Conservation (phyloP, 2,888 invertebrate genomes). For the Drosophila hamatofila region DNA sequence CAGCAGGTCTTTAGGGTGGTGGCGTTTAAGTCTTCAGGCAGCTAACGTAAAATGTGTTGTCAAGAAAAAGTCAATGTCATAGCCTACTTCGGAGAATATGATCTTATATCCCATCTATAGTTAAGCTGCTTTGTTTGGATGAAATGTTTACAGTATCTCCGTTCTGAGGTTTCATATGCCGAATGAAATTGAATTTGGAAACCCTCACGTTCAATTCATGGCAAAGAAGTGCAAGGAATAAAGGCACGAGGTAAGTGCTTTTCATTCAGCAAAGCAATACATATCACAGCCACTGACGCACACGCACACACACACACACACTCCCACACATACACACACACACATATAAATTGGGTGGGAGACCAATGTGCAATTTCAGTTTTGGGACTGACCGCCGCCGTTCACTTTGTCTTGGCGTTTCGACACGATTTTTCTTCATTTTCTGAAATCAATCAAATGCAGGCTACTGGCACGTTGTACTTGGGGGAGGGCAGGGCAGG, state of each 20-base stretch:
- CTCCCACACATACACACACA: slow-evolving; percentile 8
- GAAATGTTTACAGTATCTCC: slow-evolving; percentile 18
- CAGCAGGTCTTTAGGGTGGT: too few species aligned
- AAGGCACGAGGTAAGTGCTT: slow-evolving; percentile 64
- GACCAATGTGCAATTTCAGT: slow-evolving; percentile 72
- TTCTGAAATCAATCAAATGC: slow-evolving; percentile 79
- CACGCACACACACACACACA: slow-evolving; percentile 6
- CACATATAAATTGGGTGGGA: not conserved
- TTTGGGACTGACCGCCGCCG: slow-evolving; percentile 50
- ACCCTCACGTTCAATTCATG: slow-evolving; percentile 48
- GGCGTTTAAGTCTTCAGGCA: too few species aligned
- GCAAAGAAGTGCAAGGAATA: slow-evolving; percentile 33
- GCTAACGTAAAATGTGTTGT: too few species aligned
- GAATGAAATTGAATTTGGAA: slow-evolving; percentile 54
- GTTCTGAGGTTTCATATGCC: slow-evolving; percentile 31
- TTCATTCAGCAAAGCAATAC: slow-evolving; percentile 44
- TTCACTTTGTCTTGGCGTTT: slow-evolving; percentile 78
- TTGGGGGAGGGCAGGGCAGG: slow-evolving; percentile 15
- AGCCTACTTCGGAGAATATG: not conserved
- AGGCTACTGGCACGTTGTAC: slow-evolving; percentile 51
- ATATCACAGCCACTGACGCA: slow-evolving; percentile 21
- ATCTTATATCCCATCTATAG: slow-evolving; percentile 6
- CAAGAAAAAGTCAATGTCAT: not conserved
- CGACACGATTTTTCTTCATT: slow-evolving; percentile 80
- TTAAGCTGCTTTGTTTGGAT: slow-evolving; percentile 24